Conservation (phyloP, 2,113 vertebrate genomes). For the Marcusenius ussheri region DNA sequence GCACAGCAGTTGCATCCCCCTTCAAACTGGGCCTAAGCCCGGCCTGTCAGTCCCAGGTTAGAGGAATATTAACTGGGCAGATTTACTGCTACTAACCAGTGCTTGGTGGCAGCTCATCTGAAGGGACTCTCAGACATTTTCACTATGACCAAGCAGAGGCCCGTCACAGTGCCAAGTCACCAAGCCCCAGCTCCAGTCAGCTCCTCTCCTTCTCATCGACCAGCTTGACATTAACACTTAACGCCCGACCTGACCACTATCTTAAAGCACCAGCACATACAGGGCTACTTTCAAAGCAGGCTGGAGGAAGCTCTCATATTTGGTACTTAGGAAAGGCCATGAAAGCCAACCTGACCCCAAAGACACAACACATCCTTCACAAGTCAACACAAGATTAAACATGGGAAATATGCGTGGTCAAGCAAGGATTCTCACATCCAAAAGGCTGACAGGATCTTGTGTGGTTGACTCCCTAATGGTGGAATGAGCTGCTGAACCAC, state of each 20-base stretch:
- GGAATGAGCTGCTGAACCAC: neutral
- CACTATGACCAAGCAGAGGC: conserved; percentile 12
- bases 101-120: conserved; percentile 50
- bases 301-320: neutral
- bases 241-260: neutral
- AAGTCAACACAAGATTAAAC: conserved; percentile 9
- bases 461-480: neutral
- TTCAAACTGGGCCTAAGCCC: conserved; percentile 65
- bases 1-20: conserved; percentile 72
- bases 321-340: neutral
- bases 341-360: neutral
- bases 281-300: neutral
- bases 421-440: neutral
- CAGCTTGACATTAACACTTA: neutral
- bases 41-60: conserved; percentile 70
- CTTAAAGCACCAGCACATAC: neutral
- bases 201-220: neutral
- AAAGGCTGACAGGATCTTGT: neutral
- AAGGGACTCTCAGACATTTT: conserved; percentile 39
- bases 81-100: conserved; percentile 72
- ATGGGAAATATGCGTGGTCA: neutral
- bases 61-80: conserved; percentile 63
- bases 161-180: neutral
- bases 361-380: neutral
- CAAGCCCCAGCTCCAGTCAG: neutral